Percentiles rank a stretch among this genome's conserved stretches.
These are phyloP conservation scores for Numenius phaeopus DNA, from an alignment of 2,797 vertebrate species.

Conservation along the genomic window DNA sequence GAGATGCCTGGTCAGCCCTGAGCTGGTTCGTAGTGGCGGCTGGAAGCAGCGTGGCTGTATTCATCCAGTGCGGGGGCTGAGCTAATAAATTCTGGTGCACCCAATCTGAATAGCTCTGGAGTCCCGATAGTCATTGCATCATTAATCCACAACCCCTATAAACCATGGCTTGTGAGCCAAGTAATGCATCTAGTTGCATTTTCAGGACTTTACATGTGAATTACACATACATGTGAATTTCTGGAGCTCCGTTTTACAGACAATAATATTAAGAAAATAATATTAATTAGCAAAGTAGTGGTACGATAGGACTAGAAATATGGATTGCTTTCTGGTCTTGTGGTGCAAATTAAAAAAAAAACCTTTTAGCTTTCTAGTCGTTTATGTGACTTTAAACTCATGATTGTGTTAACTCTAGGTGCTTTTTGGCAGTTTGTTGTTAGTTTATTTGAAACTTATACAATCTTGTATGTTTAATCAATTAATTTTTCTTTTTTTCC, in stretches of 20 bases:
- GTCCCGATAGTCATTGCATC: neutral
- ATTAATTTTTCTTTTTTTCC: neutral
- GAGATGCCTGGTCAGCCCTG: neutral
- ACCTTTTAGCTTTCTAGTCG: neutral
- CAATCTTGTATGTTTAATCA: neutral
- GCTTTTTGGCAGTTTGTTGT: neutral
- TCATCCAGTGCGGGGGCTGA: accelerated
- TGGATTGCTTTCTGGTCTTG: neutral
- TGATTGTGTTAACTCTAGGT: neutral
- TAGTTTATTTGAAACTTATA: neutral
- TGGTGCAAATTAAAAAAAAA: neutral
- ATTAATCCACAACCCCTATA: neutral
- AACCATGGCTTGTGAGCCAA: neutral
- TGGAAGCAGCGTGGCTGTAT: neutral
- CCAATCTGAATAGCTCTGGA: neutral
- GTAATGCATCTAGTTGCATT: neutral
- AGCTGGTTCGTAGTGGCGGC: accelerated
- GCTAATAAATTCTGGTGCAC: neutral
- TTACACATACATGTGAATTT: neutral
- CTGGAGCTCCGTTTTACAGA: neutral
- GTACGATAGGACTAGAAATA: neutral
- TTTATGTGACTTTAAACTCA: neutral
- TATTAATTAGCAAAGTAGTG: neutral
- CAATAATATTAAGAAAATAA: neutral
- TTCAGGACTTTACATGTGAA: neutral